These are phyloP conservation scores for chimpanzee (Pan troglodytes) DNA, from an alignment of 2,113 vertebrate genomes.

Conservation along the genomic window NHGRI_mPanTro3-v2.1_pri NC_072403.2:42521001-42521500, in stretches of 20 bases:
- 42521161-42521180: neutral
- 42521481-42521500: no score
- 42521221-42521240: neutral
- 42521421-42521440: fast-evolving
- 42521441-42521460: no score
- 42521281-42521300: neutral
- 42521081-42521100: neutral
- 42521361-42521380: no score
- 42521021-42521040: neutral
- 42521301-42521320: neutral
- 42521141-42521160: neutral
- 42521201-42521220: neutral
- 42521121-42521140: neutral
- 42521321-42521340: neutral
- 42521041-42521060: neutral
- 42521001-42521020: neutral
- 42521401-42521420: no score
- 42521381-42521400: no score
- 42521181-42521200: constrained; percentile 22
- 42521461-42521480: no score
- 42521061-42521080: neutral
- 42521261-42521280: neutral
- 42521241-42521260: neutral
- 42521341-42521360: neutral
- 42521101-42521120: neutral